phyloP scores from a whole-genome alignment of 2,113 vertebrate genomes.

The Oenanthe melanoleuca region DNA sequence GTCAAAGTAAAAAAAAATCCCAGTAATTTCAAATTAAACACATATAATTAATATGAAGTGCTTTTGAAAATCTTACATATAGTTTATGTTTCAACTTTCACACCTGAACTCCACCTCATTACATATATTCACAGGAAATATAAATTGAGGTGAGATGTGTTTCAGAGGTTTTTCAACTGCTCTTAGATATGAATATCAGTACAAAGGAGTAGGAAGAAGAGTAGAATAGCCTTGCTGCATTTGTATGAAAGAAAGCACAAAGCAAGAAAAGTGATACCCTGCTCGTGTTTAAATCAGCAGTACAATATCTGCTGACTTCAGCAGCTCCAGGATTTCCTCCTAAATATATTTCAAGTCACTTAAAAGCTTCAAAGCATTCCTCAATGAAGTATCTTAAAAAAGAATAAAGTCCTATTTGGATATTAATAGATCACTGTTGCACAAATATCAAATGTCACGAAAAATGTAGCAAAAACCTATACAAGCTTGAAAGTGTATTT shows the following conservation, averaged over 20 bases:
- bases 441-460: neutral
- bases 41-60: neutral
- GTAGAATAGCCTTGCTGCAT: neutral
- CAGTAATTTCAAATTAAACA: neutral
- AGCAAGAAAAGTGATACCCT: neutral
- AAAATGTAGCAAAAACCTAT: neutral
- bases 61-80: neutral
- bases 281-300: neutral
- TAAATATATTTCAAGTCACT: neutral
- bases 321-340: neutral
- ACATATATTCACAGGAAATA: neutral
- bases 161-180: neutral
- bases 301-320: neutral
- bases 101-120: neutral
- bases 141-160: neutral
- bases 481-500: slow-evolving; percentile 5
- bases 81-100: neutral
- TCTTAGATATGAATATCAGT: neutral
- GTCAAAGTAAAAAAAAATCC: neutral
- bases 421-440: neutral
- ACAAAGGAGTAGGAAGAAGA: neutral
- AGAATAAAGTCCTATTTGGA: neutral
- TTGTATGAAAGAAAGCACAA: neutral
- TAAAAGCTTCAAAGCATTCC: neutral
- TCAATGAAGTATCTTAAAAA: neutral